These are phyloP conservation scores for Babyrousa celebensis DNA, from an alignment of 2,797 vertebrate genomes.

Conservation along the genomic window DNA sequence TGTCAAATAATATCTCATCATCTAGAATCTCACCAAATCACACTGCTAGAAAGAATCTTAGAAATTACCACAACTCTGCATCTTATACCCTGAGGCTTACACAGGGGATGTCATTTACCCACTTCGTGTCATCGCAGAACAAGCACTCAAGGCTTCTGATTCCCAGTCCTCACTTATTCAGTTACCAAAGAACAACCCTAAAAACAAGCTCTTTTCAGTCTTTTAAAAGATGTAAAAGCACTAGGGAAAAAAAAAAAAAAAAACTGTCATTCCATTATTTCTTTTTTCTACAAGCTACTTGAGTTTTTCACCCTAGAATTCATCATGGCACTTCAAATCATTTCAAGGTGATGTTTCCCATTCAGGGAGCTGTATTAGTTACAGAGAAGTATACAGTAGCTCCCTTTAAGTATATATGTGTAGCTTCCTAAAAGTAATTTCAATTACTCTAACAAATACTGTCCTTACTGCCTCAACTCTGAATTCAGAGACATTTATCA, in stretches of 20 bases:
- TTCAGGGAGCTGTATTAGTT: not conserved
- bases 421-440: not conserved
- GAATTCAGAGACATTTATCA: slow-evolving; percentile 25
- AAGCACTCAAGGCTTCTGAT: not conserved
- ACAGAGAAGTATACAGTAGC: not conserved
- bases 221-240: not conserved
- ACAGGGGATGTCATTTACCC: not conserved
- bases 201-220: not conserved
- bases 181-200: not conserved
- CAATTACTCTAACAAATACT: slow-evolving; percentile 31
- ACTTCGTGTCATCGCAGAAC: not conserved
- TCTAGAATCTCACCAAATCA: slow-evolving; percentile 16
- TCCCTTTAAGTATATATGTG: not conserved
- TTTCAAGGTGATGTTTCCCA: not conserved
- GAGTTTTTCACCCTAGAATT: not conserved
- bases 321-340: not conserved
- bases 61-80: not conserved
- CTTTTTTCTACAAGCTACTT: not conserved
- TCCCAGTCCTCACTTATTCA: not conserved
- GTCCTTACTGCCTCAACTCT: slow-evolving; percentile 18
- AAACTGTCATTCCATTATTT: not conserved
- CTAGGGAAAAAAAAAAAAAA: not conserved
- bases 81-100: not conserved
- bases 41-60: not conserved
- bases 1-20: slow-evolving; percentile 10